Evolutionary conservation across 2,888 invertebrate species (phyloP).

Genomic region (Macaria liturata): DNA sequence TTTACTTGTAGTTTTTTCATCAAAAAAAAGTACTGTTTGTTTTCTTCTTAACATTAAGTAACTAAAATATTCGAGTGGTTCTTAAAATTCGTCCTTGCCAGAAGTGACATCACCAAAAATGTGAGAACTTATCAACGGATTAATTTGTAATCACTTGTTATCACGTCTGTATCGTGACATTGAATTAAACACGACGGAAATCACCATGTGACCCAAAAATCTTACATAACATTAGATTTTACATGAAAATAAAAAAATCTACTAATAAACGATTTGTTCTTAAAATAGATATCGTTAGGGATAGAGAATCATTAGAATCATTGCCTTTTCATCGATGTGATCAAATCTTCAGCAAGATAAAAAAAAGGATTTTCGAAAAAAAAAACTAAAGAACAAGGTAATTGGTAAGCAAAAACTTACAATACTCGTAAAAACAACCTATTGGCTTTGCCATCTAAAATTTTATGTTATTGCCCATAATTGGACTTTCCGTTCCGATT

Average conservation of each 20-base stretch:
- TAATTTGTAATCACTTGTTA: slow-evolving; percentile 28
- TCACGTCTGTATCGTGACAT: slow-evolving; percentile 17
- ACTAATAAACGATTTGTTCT: no score
- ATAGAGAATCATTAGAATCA: no score
- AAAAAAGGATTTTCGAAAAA: neutral
- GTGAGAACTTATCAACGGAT: slow-evolving; percentile 28
- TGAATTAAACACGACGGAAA: slow-evolving; percentile 5
- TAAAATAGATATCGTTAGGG: no score
- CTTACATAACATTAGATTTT: no score
- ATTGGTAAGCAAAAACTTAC: slow-evolving; percentile 19
- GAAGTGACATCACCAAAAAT: slow-evolving; percentile 28
- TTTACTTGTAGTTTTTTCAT: neutral
- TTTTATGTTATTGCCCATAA: slow-evolving; percentile 48
- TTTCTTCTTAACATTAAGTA: no score
- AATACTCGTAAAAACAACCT: slow-evolving; percentile 32
- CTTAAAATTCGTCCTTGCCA: slow-evolving; percentile 23
- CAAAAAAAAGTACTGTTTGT: neutral
- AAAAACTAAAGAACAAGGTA: neutral
- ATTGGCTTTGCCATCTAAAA: slow-evolving; percentile 43
- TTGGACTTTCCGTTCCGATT: slow-evolving; percentile 47
- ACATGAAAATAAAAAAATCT: no score
- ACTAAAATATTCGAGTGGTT: slow-evolving; percentile 3
- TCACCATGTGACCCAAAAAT: neutral
- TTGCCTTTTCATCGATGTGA: no score
- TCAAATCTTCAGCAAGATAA: no score